A percentile compares a stretch with the other conserved stretches of the same genome.
These are phyloP conservation scores for Nephrotoma flavescens DNA, from an alignment of 2,888 invertebrate genomes.

Conservation along the genomic window DNA sequence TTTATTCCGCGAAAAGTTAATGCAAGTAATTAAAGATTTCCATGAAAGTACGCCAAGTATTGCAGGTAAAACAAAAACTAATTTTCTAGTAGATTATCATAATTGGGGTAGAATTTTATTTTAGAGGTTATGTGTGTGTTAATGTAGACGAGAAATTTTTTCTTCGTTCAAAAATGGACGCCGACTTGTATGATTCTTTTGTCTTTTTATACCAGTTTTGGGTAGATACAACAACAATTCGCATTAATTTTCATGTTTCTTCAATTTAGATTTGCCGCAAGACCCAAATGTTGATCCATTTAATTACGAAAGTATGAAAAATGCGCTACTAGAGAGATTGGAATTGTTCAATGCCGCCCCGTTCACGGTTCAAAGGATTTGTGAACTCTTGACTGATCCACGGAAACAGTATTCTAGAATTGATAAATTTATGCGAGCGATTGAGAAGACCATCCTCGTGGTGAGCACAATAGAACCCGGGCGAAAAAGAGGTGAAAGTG, in stretches of 20 bases:
- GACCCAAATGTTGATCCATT: slow-evolving; percentile 86
- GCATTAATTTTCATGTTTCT: slow-evolving; percentile 12
- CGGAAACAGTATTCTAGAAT: slow-evolving; percentile 87
- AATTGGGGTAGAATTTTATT: background rate
- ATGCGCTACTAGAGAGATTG: slow-evolving; percentile 61
- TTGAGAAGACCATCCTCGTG: slow-evolving; percentile 89
- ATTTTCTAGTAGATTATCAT: background rate
- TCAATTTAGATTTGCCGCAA: slow-evolving; percentile 55
- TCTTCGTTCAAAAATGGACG: background rate
- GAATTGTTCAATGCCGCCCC: slow-evolving; percentile 82
- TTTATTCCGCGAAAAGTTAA: slow-evolving; percentile 74
- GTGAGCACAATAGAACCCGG: slow-evolving; percentile 63
- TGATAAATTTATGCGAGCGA: slow-evolving; percentile 92
- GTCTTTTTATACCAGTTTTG: background rate
- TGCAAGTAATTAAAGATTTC: slow-evolving; percentile 76
- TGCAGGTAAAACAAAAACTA: slow-evolving; percentile 21
- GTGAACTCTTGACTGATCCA: slow-evolving; percentile 83
- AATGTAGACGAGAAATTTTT: slow-evolving; percentile 10
- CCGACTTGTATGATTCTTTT: background rate
- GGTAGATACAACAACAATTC: background rate
- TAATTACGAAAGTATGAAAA: slow-evolving; percentile 79
- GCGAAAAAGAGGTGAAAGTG: slow-evolving; percentile 42
- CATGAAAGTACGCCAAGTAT: slow-evolving; percentile 58
- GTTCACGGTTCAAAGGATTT: slow-evolving; percentile 90
- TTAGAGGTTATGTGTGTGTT: background rate